Evolutionary conservation across 1,140 invertebrate genomes (phyloP), one percentile per base, ranked within the genome.

Genomic region (Drosophila leontia): DNA sequence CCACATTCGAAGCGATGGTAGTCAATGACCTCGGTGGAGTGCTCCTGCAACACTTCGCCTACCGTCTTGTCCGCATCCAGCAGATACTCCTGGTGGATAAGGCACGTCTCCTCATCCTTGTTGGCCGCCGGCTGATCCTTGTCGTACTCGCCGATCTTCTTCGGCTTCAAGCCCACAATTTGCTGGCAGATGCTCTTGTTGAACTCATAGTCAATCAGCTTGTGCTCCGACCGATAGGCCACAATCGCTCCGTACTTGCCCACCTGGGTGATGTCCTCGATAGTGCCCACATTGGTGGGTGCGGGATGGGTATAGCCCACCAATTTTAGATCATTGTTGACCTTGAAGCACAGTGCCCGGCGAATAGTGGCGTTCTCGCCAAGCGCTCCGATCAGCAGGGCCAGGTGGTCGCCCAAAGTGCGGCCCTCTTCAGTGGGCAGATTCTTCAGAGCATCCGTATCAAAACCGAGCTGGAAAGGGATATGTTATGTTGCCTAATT

Each of bases 41-140:
- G 94, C 64, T 96, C 94, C 35, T 95, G 91, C 19, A 98, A 86
- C 17, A 97, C 93, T 62, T 98, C 95, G 29, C 95, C 94, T 2
- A 98, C 96, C 7, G 94, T 96, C 8, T 95, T 82, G 51, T 93
- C 94, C 4, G 96, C 94, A 92, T 99, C 96, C 6, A 97, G 86
- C n/a, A 99, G 93, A 92, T 96, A 99, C 85, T 98, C 97, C 93
- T 99, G 98, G 91, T 95, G 95, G 55, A 98, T 95, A 58, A 99
- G 94, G 79, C 94, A 95, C 2, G 93, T 94, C 93, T 97, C 96
- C 23, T 97, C 95, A 77, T 97, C 96, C 57, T 94, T 81, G 81
- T 95, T 94, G 63, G 94, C 91, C 3, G 92, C 91, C 19, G 95
- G 95, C 81, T 95, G 93, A 80, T 97, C 95, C 55, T 93, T 93